Evolutionary conservation across 2,797 vertebrate species (phyloP).

Genomic region (Hippoglossus hippoglossus): DNA sequence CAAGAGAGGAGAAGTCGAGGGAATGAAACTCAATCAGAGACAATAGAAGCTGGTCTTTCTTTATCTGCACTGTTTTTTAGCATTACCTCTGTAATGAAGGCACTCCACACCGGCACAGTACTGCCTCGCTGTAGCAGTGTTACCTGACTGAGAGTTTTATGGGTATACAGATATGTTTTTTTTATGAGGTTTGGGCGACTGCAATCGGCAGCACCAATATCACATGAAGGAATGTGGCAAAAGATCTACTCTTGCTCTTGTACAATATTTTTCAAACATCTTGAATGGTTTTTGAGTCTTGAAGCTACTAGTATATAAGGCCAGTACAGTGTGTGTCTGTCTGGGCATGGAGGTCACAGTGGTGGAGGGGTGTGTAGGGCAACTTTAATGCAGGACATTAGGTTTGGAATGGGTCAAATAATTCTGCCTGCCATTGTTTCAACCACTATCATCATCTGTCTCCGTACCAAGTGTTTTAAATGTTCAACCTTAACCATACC

Average conservation of each 20-base stretch:
- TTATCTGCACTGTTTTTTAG: slow-evolving; percentile 44
- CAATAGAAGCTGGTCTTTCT: slow-evolving; percentile 33
- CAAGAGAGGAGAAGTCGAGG: slow-evolving; percentile 28
- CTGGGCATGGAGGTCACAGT: neutral
- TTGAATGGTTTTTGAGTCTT: neutral
- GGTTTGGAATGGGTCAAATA: no score
- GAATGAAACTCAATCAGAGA: slow-evolving; percentile 40
- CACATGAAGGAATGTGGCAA: neutral
- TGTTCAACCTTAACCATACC: no score
- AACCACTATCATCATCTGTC: neutral
- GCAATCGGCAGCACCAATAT: slow-evolving; percentile 7
- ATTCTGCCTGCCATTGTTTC: neutral
- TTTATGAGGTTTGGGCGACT: neutral
- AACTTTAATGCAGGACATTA: neutral
- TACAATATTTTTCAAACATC: neutral
- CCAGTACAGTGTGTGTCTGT: neutral
- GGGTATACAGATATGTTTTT: neutral
- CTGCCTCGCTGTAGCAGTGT: slow-evolving; percentile 7
- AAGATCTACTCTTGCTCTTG: no score
- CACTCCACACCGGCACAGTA: slow-evolving; percentile 24
- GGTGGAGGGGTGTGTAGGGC: neutral
- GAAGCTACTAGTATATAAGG: neutral
- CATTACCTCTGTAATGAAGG: slow-evolving; percentile 54
- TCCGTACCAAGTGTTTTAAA: slow-evolving; percentile 4
- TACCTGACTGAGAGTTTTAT: slow-evolving; percentile 25